Conservation (phyloP, 2,113 vertebrate genomes). For the Mustelus asterias region DNA sequence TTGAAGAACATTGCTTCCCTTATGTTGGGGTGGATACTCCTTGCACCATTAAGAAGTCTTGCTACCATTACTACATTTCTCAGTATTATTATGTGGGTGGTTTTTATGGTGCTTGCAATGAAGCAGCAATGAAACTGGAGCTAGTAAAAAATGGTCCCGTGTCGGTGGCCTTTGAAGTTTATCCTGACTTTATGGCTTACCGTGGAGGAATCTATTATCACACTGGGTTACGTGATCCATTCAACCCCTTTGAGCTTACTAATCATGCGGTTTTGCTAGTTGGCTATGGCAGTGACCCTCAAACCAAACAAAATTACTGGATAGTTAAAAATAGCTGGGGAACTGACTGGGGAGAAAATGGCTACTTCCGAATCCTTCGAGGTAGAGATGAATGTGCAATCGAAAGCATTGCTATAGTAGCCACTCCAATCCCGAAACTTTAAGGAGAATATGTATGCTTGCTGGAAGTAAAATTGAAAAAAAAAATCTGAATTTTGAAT, state of each 20-base stretch:
- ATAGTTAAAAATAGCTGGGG: conserved; percentile 98
- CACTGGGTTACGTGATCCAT: conserved; percentile 67
- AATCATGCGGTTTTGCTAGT: conserved; percentile 90
- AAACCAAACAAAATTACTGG: conserved; percentile 77
- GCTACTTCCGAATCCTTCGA: conserved; percentile 87
- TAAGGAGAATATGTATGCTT: conserved; percentile 47
- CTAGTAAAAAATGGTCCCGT: conserved; percentile 77
- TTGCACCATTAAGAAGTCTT: conserved; percentile 58
- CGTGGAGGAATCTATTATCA: conserved; percentile 82
- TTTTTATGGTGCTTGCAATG: conserved; percentile 91
- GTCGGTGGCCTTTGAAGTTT: conserved; percentile 82
- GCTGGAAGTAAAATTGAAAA: not conserved
- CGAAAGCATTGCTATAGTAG: conserved; percentile 81
- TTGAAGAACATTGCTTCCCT: conserved; percentile 82
- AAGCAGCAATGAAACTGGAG: conserved; percentile 80
- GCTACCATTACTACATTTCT: conserved; percentile 64
- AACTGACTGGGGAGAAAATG: conserved; percentile 71
- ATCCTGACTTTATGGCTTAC: conserved; percentile 79
- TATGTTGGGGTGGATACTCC: conserved; percentile 65
- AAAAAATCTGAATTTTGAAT: not conserved
- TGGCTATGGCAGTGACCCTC: conserved; percentile 73
- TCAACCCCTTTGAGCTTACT: conserved; percentile 89
- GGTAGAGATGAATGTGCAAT: conserved; percentile 83
- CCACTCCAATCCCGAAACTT: conserved; percentile 70
- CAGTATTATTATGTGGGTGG: conserved; percentile 88